phyloP scores from a whole-genome alignment of 2,113 vertebrate species.

The Phrynosoma blainvillii region DNA sequence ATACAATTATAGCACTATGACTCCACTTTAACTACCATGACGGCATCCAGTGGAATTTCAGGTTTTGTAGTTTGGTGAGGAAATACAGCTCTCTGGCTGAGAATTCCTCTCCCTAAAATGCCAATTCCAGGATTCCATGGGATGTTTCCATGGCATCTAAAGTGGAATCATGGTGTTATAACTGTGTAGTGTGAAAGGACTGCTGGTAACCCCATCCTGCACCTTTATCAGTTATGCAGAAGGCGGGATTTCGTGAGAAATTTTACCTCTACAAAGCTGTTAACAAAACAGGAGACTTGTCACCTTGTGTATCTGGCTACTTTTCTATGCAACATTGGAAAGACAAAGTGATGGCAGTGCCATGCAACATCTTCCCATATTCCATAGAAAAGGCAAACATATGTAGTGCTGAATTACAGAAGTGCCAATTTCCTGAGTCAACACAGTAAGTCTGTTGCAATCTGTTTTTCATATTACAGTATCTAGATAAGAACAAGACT shows the following conservation, averaged over 20 bases:
- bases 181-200: no score
- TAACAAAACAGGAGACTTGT: neutral
- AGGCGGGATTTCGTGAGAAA: neutral
- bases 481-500: constrained; percentile 64
- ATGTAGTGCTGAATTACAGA: constrained; percentile 32
- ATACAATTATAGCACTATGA: no score
- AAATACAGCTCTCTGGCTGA: no score
- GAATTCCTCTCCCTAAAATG: no score
- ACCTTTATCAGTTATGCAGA: neutral
- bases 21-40: no score
- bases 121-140: no score
- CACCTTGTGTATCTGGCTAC: neutral
- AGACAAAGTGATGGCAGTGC: neutral
- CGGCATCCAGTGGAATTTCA: no score
- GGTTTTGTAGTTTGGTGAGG: no score
- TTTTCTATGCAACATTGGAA: neutral
- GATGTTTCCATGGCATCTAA: no score
- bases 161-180: no score
- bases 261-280: neutral
- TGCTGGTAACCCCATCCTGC: no score
- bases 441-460: constrained; percentile 34
- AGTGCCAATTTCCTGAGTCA: constrained; percentile 52
- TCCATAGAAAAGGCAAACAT: neutral
- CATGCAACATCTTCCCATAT: neutral
- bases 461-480: constrained; percentile 51